A percentile compares a stretch with the other conserved stretches of the same genome.
Evolutionary conservation across 2,888 invertebrate genomes (phyloP).

Genomic region (Microdon myrmicae): DNA sequence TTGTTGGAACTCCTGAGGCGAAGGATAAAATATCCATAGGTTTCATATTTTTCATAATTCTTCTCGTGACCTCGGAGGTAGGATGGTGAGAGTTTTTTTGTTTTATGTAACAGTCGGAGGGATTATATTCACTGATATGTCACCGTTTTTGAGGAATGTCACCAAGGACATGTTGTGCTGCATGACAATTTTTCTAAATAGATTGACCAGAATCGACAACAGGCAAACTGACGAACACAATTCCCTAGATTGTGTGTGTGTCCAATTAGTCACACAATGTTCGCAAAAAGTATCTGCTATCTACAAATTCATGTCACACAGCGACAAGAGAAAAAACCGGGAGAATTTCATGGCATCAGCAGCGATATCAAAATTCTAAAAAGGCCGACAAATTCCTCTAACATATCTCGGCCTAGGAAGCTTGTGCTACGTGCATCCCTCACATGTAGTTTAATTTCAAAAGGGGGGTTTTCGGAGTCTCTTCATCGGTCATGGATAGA

Average conservation of each 20-base stretch:
- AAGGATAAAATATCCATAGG: slow-evolving; percentile 16
- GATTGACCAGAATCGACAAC: slow-evolving; percentile 7
- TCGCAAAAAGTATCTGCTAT: slow-evolving; percentile 22
- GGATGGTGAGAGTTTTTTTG: slow-evolving; percentile 10
- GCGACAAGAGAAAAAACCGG: slow-evolving; percentile 14
- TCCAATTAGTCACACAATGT: slow-evolving; percentile 23
- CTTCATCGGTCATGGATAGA: slow-evolving; percentile 35
- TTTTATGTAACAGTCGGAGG: slow-evolving; percentile 28
- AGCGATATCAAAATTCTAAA: slow-evolving; percentile 38
- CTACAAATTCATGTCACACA: slow-evolving; percentile 35
- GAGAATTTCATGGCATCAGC: slow-evolving; percentile 23
- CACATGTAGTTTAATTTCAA: neutral
- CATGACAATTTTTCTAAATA: slow-evolving; percentile 2
- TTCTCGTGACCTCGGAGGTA: slow-evolving; percentile 15
- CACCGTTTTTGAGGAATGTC: neutral
- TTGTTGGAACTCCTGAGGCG: slow-evolving; percentile 17
- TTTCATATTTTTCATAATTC: slow-evolving; percentile 26
- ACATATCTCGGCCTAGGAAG: slow-evolving; percentile 48
- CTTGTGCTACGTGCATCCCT: slow-evolving; percentile 7
- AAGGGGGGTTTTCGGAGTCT: slow-evolving; percentile 14
- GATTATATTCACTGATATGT: slow-evolving; percentile 2
- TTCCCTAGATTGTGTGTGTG: slow-evolving; percentile 10
- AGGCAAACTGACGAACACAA: neutral
- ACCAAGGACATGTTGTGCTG: slow-evolving; percentile 12
- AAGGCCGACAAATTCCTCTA: slow-evolving; percentile 45